Conservation (phyloP, 2,888 invertebrate species). For the Catocala sponsa region DNA sequence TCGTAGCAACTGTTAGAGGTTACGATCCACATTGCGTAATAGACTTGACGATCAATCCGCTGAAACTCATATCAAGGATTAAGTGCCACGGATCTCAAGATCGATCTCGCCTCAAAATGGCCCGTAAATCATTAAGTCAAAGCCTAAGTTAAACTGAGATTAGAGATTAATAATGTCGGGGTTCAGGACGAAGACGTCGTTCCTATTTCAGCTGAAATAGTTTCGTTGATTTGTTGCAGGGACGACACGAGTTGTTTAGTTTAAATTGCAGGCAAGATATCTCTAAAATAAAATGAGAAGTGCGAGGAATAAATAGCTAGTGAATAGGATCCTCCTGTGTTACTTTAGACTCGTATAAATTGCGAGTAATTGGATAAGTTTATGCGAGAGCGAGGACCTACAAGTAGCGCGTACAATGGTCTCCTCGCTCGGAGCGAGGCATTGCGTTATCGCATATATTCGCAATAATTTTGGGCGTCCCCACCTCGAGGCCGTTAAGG, state of each 20-base stretch:
- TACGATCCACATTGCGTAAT: constrained; percentile 53
- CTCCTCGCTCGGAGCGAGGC: constrained; percentile 50
- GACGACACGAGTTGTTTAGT: constrained; percentile 4
- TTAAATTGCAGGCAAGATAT: constrained; percentile 17
- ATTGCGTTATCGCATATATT: constrained; percentile 72
- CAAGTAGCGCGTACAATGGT: constrained; percentile 55
- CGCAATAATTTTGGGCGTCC: constrained; percentile 70
- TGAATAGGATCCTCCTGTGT: constrained; percentile 37
- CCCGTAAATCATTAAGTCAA: constrained; percentile 56
- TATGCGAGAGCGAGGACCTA: constrained; percentile 56
- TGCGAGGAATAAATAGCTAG: constrained; percentile 21
- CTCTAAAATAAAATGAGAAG: constrained; percentile 31
- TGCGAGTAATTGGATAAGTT: constrained; percentile 72
- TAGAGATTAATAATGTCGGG: constrained; percentile 53
- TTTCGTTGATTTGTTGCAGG: background rate
- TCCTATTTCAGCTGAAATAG: constrained; percentile 30
- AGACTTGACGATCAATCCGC: constrained; percentile 60
- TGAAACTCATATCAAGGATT: constrained; percentile 74
- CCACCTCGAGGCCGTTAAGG: constrained; percentile 60
- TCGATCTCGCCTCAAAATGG: constrained; percentile 54
- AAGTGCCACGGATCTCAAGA: constrained; percentile 52
- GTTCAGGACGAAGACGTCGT: constrained; percentile 26
- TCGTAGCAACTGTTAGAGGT: constrained; percentile 49
- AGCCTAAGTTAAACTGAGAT: constrained; percentile 56
- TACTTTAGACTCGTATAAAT: constrained; percentile 60